Percentiles rank a stretch among this genome's conserved stretches.
phyloP scores from a whole-genome alignment of 2,888 invertebrate species.

The Agrenia bidenticulata region DNA sequence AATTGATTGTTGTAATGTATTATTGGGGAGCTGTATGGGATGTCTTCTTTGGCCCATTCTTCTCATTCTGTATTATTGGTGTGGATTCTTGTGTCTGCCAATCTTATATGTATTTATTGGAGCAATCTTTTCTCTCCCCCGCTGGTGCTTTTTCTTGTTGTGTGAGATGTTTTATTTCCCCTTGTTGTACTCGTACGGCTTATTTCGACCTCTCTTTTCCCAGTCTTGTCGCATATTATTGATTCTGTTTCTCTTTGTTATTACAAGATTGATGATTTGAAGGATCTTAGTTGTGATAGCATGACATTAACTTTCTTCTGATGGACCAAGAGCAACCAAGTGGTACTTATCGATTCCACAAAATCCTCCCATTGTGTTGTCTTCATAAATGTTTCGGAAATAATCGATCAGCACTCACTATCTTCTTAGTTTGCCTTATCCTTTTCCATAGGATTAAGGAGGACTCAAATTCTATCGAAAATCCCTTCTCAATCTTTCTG shows the following conservation, averaged over 20 bases:
- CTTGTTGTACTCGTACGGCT: constrained; percentile 3
- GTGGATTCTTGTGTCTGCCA: too few relatives aligned
- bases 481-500: too few relatives aligned
- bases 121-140: constrained; percentile 7
- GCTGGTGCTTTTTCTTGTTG: constrained; percentile 14
- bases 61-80: too few relatives aligned
- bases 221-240: constrained; percentile 10
- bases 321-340: constrained; percentile 30
- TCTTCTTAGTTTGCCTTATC: not conserved
- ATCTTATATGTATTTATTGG: not conserved
- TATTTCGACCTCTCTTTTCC: not conserved
- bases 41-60: constrained; percentile 1
- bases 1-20: not conserved
- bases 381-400: constrained; percentile 30
- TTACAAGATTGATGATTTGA: constrained; percentile 37
- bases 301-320: constrained; percentile 33
- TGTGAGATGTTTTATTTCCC: constrained; percentile 3
- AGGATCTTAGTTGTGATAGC: constrained; percentile 28
- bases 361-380: constrained; percentile 19
- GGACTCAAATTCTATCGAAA: too few relatives aligned
- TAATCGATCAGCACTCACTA: constrained; percentile 28
- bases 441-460: too few relatives aligned
- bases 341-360: constrained; percentile 22
- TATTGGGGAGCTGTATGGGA: not conserved
- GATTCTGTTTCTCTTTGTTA: constrained; percentile 29